phyloP scores from a whole-genome alignment of 2,888 invertebrate genomes.

The Chrysopilus asiliformis region DNA sequence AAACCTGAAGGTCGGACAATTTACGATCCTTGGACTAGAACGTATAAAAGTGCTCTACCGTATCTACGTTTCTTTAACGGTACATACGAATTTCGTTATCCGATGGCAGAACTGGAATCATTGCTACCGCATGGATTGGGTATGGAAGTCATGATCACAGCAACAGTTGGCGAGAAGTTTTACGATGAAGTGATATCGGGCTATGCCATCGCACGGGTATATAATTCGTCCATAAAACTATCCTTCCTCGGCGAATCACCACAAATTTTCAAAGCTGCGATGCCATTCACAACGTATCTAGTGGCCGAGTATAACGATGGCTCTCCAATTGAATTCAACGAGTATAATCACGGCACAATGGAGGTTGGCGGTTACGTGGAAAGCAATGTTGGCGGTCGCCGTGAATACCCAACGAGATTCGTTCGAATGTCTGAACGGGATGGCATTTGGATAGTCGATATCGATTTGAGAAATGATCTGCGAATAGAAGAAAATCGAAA shows the following conservation, averaged over 20 bases:
- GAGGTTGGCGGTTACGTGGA: constrained; percentile 51
- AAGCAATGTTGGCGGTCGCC: constrained; percentile 47
- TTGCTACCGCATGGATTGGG: constrained; percentile 48
- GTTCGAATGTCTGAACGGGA: constrained; percentile 52
- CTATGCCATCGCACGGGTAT: constrained; percentile 74
- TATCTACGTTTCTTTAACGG: constrained; percentile 75
- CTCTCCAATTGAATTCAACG: constrained; percentile 54
- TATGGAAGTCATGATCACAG: constrained; percentile 70
- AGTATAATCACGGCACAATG: constrained; percentile 50
- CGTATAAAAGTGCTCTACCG: constrained; percentile 45
- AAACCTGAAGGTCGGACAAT: constrained; percentile 42
- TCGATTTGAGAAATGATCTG: constrained; percentile 55
- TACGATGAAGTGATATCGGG: constrained; percentile 72
- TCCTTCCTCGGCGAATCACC: constrained; percentile 80
- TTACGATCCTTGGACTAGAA: constrained; percentile 29
- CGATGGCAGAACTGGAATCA: constrained; percentile 58
- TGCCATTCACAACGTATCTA: constrained; percentile 79
- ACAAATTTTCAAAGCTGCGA: constrained; percentile 89
- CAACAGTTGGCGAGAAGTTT: constrained; percentile 77
- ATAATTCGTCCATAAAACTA: constrained; percentile 71
- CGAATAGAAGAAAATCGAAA: constrained; percentile 43
- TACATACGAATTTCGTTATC: constrained; percentile 74
- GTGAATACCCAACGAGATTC: constrained; percentile 45
- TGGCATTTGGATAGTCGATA: constrained; percentile 71
- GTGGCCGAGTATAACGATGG: constrained; percentile 87